Evolutionary conservation across 2,113 vertebrate genomes (phyloP).

Genomic region (Sminthopsis crassicaudata): DNA sequence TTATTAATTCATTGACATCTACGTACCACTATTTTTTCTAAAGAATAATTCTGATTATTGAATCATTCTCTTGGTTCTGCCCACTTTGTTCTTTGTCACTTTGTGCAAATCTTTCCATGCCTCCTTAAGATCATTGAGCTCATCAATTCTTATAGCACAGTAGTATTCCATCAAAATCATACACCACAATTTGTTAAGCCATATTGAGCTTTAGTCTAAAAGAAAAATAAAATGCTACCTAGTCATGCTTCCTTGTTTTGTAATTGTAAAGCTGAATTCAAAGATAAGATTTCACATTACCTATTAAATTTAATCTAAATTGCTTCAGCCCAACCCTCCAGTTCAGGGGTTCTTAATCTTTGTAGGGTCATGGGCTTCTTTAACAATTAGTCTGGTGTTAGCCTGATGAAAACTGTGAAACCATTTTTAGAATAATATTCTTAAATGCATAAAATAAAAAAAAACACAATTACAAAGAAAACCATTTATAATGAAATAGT

Average conservation of each 20-base stretch:
- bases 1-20: neutral
- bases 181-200: too few species aligned
- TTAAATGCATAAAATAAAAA: neutral
- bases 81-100: too few species aligned
- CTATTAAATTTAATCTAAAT: neutral
- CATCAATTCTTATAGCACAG: too few species aligned
- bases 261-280: neutral
- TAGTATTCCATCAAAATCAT: too few species aligned
- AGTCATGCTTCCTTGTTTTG: neutral
- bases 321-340: neutral
- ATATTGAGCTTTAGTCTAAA: neutral
- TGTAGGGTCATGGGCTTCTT: neutral
- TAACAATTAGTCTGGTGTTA: neutral
- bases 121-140: too few species aligned
- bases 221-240: neutral
- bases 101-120: too few species aligned
- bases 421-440: neutral
- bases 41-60: neutral
- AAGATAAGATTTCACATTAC: neutral
- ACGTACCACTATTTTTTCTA: too few species aligned
- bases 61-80: neutral
- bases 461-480: neutral
- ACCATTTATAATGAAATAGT: neutral
- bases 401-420: neutral
- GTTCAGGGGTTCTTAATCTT: neutral